Percentiles rank a stretch among this genome's conserved stretches.
phyloP scores from a whole-genome alignment of 2,113 vertebrate genomes.

The Bothrops jararaca region DNA sequence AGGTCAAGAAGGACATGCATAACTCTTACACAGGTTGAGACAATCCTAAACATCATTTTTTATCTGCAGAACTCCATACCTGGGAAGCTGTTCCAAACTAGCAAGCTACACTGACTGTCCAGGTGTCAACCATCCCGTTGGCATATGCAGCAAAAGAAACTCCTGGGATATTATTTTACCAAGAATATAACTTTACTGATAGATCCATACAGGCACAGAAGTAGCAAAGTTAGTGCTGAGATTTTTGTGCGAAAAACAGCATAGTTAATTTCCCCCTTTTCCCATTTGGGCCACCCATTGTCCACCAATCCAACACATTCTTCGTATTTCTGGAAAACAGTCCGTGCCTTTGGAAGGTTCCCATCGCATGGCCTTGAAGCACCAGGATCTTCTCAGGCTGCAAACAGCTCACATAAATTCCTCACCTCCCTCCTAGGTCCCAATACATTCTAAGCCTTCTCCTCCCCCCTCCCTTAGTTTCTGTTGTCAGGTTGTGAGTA shows the following conservation, averaged over 20 bases:
- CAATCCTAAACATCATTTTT: conserved; percentile 3
- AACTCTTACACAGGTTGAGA: conserved; percentile 20
- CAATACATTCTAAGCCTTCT: background rate
- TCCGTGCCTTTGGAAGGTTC: background rate
- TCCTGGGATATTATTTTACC: background rate
- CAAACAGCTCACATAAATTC: background rate
- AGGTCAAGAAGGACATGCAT: background rate
- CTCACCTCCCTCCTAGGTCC: background rate
- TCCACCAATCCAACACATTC: background rate
- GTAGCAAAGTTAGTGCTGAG: background rate
- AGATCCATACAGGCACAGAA: background rate
- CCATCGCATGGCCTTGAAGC: background rate
- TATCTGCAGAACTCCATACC: background rate
- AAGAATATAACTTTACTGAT: background rate
- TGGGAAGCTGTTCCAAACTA: conserved; percentile 19
- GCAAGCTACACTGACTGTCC: conserved; percentile 27
- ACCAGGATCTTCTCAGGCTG: background rate
- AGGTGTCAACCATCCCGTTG: background rate
- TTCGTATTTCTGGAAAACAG: background rate
- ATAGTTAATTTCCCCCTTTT: background rate
- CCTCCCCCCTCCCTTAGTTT: background rate
- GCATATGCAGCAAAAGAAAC: background rate
- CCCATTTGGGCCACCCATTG: background rate
- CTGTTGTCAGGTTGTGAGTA: background rate
- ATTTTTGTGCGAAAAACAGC: background rate